Conservation (phyloP, 1,140 invertebrate genomes). For the Drosophila kikkawai region DNA sequence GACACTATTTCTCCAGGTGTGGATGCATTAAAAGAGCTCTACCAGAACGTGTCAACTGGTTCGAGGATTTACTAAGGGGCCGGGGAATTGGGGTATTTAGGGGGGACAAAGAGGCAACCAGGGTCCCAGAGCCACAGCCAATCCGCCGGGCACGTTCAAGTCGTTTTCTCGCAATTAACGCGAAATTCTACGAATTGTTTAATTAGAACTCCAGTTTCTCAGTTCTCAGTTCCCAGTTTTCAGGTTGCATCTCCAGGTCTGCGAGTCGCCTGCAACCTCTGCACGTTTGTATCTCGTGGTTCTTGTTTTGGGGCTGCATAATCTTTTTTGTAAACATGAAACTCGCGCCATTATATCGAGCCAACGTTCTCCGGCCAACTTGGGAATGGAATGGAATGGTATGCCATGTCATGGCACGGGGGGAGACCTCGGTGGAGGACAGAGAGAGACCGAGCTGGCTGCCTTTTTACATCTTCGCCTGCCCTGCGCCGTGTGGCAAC, state of each 20-base stretch:
- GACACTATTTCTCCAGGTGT: slow-evolving; percentile 11
- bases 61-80: background rate
- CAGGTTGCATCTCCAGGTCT: slow-evolving; percentile 28
- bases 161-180: slow-evolving; percentile 85
- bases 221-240: slow-evolving; percentile 35
- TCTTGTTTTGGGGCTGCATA: slow-evolving; percentile 61
- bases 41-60: slow-evolving; percentile 58
- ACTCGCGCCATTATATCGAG: slow-evolving; percentile 84
- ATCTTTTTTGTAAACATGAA: slow-evolving; percentile 84
- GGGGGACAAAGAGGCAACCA: background rate
- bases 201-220: slow-evolving; percentile 80
- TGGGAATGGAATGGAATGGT: slow-evolving; percentile 26
- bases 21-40: background rate
- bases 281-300: slow-evolving; percentile 63
- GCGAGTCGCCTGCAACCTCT: slow-evolving; percentile 34
- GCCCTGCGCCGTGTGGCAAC: slow-evolving; percentile 62
- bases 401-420: slow-evolving; percentile 5
- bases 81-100: background rate
- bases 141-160: slow-evolving; percentile 73
- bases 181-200: slow-evolving; percentile 85
- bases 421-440: slow-evolving; percentile 13
- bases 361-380: slow-evolving; percentile 36
- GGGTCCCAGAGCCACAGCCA: slow-evolving; percentile 28
- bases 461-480: slow-evolving; percentile 62
- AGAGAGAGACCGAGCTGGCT: background rate